Percentiles rank a stretch among this genome's conserved stretches.
Conservation (phyloP, 2,113 vertebrate species). For the Sceloporus undulatus region DNA sequence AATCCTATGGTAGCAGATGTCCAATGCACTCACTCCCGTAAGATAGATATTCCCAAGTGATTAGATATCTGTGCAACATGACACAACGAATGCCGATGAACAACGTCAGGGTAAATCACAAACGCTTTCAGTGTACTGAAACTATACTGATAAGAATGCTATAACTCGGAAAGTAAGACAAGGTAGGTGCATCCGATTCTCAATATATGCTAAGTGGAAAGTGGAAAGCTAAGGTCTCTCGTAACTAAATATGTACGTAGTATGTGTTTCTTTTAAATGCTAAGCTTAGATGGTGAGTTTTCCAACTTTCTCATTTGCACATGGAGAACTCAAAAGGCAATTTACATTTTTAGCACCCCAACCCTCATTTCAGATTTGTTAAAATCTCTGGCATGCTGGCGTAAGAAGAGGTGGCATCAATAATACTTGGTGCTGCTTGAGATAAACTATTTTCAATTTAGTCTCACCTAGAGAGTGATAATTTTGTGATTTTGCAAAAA, state of each 20-base stretch:
- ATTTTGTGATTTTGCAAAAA: neutral
- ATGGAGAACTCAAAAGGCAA: neutral
- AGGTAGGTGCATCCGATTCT: neutral
- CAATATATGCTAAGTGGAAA: too few species aligned
- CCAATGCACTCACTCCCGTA: too few species aligned
- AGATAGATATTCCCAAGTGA: too few species aligned
- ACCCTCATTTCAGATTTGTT: neutral
- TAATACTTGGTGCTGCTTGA: neutral
- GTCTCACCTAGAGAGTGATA: neutral
- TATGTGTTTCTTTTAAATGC: neutral
- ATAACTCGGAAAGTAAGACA: too few species aligned
- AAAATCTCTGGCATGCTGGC: neutral
- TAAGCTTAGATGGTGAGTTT: neutral
- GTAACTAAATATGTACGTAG: neutral
- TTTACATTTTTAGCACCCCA: neutral
- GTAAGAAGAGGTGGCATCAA: neutral
- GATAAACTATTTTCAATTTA: constrained; percentile 1
- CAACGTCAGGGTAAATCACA: too few species aligned
- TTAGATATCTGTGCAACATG: too few species aligned
- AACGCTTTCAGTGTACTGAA: too few species aligned
- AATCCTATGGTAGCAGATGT: neutral
- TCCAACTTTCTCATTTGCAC: neutral
- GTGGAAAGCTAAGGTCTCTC: too few species aligned
- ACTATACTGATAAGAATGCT: neutral
- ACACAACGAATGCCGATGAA: too few species aligned